Base-by-base conservation (phyloP, 2,113 vertebrate species). In the Machaerirhynchus nigripectus region DNA sequence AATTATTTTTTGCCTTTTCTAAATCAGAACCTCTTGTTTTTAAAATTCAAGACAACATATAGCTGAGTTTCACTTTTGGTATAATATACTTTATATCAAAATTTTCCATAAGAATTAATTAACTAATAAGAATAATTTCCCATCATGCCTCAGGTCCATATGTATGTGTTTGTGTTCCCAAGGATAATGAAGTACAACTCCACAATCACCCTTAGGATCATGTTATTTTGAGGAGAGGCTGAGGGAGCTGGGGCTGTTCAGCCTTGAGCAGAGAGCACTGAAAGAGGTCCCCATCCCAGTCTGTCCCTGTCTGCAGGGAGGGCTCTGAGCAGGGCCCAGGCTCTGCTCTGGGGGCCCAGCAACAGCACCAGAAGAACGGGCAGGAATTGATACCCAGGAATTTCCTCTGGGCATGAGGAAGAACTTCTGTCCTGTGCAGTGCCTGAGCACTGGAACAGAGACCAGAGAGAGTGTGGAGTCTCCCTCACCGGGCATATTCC, bases 401-500 rank as follows among this genome's bases (percentile, higher is more conserved):
- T 2, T 11, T 33, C 35, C 18, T 2, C 18, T 53, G 22, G 49
- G 26, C 7, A 19, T 0, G 18, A 49, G 53, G 14, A 0, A 59
- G 64, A 59, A 14, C 18, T 53, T 44, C 61, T 33, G 35, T 22
- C 23, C 44, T 50, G 30, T 7, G 46, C 80, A 70, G 55, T 19
- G 46, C 11, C 15, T 1, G 2, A 59, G 35, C 30, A 1, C 44
- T 28, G 37, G 37, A 4, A 13, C 30, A 71, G 46, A 35, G 37
- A 37, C 9, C 30, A 56, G 26, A 59, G 35, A 56, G 31, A 13
- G 5, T 11, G 10, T 49, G 42, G 49, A 64, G 50, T 28, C 3
- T 81, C 37, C 42, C 4, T 52, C 37, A 4, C 33, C 52, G 77
- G 19, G 8, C 26, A 42, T 57, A 23, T 37, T 65, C 44, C 68